Evolutionary conservation across 2,888 invertebrate genomes (phyloP).

Genomic region (Drosophila fulvimacula): DNA sequence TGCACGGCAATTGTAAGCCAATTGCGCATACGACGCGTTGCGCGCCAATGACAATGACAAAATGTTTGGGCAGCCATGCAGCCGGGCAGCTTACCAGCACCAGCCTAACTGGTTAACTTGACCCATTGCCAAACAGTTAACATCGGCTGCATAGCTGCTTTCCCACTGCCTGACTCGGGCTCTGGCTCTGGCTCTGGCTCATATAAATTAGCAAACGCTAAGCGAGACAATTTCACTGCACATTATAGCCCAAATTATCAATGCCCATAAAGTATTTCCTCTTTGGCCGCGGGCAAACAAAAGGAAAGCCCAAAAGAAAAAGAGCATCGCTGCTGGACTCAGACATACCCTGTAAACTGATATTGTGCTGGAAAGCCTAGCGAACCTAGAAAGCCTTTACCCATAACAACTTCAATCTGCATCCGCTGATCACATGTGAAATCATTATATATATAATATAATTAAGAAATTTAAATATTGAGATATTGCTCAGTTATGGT

Average conservation of each 20-base stretch:
- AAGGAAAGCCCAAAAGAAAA: constrained; percentile 9
- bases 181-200: not conserved
- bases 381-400: not conserved
- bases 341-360: not conserved
- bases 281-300: constrained; percentile 40
- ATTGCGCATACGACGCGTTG: constrained; percentile 46
- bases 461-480: no score
- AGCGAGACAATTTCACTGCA: constrained; percentile 71
- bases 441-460: no score
- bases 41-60: constrained; percentile 52
- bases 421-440: no score
- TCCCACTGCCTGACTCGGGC: constrained; percentile 37
- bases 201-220: constrained; percentile 68
- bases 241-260: constrained; percentile 73
- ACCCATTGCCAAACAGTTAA: constrained; percentile 22
- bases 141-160: constrained; percentile 29
- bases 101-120: constrained; percentile 5
- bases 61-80: constrained; percentile 25
- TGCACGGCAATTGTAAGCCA: constrained; percentile 46
- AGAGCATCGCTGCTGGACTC: not conserved
- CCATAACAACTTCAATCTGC: not conserved
- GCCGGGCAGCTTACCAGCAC: no score
- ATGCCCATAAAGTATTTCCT: constrained; percentile 74
- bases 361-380: not conserved
- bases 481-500: no score